Evolutionary conservation across 1,140 invertebrate genomes (phyloP).

Genomic region (Pinna nobilis): DNA sequence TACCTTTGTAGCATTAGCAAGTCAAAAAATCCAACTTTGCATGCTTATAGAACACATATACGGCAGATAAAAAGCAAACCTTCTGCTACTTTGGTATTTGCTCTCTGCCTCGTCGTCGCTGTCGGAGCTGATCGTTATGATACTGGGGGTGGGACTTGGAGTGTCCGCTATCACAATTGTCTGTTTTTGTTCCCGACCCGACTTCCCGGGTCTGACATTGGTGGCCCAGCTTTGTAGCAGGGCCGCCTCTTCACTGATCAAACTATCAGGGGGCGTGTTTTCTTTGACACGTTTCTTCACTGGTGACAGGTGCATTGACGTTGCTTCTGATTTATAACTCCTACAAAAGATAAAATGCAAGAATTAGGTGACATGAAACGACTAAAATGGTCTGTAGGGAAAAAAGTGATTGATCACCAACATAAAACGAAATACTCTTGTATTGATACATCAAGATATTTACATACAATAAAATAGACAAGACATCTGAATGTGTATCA

Average conservation of each 20-base stretch:
- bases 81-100: constrained; percentile 34
- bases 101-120: constrained; percentile 85
- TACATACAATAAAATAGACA: too few relatives aligned
- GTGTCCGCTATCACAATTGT: constrained; percentile 94
- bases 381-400: too few relatives aligned
- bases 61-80: neutral
- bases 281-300: constrained; percentile 99
- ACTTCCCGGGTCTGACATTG: constrained; percentile 32
- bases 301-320: constrained; percentile 88
- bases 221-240: constrained; percentile 58
- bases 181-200: constrained; percentile 75
- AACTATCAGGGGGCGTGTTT: constrained; percentile 86
- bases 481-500: too few relatives aligned
- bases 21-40: too few relatives aligned
- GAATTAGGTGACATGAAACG: too few relatives aligned
- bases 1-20: too few relatives aligned
- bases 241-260: constrained; percentile 49
- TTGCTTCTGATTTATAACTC: constrained; percentile 83
- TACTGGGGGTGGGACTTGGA: constrained; percentile 89
- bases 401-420: too few relatives aligned
- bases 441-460: too few relatives aligned
- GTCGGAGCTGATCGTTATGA: constrained; percentile 97
- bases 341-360: constrained; percentile 7
- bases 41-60: too few relatives aligned
- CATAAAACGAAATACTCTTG: too few relatives aligned